Percentiles rank a stretch among this genome's conserved stretches.
Evolutionary conservation across 2,888 invertebrate genomes (phyloP).

Genomic region (Entomobrya multifasciata): DNA sequence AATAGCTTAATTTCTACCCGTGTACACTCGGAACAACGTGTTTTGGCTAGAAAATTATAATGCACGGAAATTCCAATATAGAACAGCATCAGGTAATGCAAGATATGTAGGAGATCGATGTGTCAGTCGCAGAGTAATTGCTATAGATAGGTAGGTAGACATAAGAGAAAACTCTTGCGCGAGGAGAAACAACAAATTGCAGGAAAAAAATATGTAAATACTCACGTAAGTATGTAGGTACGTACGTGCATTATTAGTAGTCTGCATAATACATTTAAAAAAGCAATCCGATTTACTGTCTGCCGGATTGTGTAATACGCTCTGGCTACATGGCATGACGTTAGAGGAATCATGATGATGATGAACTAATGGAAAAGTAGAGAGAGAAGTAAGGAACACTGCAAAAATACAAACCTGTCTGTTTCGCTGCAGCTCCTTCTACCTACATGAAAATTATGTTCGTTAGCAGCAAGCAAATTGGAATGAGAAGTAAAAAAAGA

Average conservation of each 20-base stretch:
- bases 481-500: slow-evolving; percentile 37
- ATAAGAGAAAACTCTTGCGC: slow-evolving; percentile 29
- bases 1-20: slow-evolving; percentile 63
- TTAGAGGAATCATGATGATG: not conserved
- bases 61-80: not conserved
- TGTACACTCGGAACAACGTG: not conserved
- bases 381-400: slow-evolving; percentile 17
- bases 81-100: slow-evolving; percentile 23
- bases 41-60: not conserved
- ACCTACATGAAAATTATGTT: slow-evolving; percentile 52
- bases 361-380: slow-evolving; percentile 43
- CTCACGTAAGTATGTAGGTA: not conserved
- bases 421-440: not conserved
- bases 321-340: not conserved
- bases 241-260: slow-evolving; percentile 20
- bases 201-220: slow-evolving; percentile 42
- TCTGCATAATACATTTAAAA: slow-evolving; percentile 50
- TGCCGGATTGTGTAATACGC: not conserved
- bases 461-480: slow-evolving; percentile 57
- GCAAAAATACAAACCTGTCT: slow-evolving; percentile 14
- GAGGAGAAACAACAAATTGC: slow-evolving; percentile 29
- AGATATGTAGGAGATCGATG: slow-evolving; percentile 30
- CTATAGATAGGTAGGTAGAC: slow-evolving; percentile 7
- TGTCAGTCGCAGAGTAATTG: slow-evolving; percentile 53
- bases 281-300: slow-evolving; percentile 44